Conservation (phyloP, 2,888 invertebrate genomes). For the Pollenia griseotomentosa region DNA sequence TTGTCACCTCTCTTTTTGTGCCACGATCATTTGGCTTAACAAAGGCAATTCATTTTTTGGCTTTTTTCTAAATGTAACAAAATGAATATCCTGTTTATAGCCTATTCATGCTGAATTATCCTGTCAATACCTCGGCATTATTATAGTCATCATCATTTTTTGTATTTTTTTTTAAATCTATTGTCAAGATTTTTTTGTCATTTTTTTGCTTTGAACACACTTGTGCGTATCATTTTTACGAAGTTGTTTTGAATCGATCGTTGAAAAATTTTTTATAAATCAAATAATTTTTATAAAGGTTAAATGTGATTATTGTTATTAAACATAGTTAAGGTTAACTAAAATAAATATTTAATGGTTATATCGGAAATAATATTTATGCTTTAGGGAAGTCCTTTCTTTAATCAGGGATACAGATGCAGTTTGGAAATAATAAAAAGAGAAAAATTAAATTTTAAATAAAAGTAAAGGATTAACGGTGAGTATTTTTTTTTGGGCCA, state of each 20-base stretch:
- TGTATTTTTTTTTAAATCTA: background rate
- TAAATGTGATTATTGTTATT: conserved; percentile 54
- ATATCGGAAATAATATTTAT: background rate
- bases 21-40: conserved; percentile 8
- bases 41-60: conserved; percentile 67
- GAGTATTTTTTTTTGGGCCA: too few relatives aligned
- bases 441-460: too few relatives aligned
- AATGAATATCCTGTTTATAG: conserved; percentile 67
- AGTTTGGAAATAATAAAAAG: background rate
- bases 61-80: conserved; percentile 31
- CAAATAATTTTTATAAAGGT: conserved; percentile 21
- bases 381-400: conserved; percentile 38
- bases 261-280: conserved; percentile 13
- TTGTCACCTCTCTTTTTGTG: conserved; percentile 36
- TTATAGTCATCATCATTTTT: conserved; percentile 76
- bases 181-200: conserved; percentile 1
- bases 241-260: background rate
- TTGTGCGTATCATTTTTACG: conserved; percentile 47
- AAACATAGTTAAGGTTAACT: conserved; percentile 40
- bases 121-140: conserved; percentile 80
- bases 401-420: background rate
- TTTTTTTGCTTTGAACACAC: conserved; percentile 45
- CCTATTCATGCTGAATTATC: conserved; percentile 83
- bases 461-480: too few relatives aligned
- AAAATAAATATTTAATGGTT: background rate